Conservation (phyloP, 2,797 vertebrate genomes). For the Zalophus californianus region DNA sequence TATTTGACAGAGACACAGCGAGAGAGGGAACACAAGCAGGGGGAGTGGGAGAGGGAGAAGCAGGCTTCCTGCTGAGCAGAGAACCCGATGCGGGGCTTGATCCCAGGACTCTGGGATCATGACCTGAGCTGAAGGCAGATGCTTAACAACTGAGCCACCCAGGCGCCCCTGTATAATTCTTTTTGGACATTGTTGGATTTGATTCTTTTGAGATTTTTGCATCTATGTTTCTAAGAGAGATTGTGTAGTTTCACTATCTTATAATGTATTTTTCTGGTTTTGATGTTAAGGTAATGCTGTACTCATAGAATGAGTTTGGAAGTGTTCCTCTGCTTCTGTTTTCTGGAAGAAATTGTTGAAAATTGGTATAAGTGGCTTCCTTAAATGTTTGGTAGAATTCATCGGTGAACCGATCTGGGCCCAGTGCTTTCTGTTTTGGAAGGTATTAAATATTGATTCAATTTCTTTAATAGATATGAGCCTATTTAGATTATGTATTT, state of each 20-base stretch:
- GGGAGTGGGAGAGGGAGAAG: no score
- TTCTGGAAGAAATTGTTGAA: not conserved
- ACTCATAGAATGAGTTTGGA: not conserved
- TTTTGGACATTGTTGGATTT: not conserved
- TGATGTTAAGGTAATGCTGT: not conserved
- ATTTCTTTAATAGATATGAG: not conserved
- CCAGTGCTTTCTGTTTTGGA: not conserved
- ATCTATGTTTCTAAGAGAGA: not conserved
- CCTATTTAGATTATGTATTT: not conserved
- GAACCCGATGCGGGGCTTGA: no score
- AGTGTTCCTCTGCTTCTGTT: not conserved
- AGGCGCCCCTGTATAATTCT: not conserved
- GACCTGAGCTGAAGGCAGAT: no score
- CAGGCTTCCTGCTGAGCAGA: no score
- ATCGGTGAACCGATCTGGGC: not conserved
- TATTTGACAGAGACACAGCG: no score
- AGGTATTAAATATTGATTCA: not conserved
- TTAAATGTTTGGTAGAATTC: not conserved
- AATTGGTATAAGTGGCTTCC: not conserved
- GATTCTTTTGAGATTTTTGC: not conserved
- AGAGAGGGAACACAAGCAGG: no score
- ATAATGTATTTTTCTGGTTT: not conserved
- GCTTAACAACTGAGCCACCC: no score
- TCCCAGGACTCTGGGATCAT: no score
- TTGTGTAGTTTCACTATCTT: not conserved